phyloP scores from a whole-genome alignment of 2,113 vertebrate genomes.

The Vulpes vulpes region DNA sequence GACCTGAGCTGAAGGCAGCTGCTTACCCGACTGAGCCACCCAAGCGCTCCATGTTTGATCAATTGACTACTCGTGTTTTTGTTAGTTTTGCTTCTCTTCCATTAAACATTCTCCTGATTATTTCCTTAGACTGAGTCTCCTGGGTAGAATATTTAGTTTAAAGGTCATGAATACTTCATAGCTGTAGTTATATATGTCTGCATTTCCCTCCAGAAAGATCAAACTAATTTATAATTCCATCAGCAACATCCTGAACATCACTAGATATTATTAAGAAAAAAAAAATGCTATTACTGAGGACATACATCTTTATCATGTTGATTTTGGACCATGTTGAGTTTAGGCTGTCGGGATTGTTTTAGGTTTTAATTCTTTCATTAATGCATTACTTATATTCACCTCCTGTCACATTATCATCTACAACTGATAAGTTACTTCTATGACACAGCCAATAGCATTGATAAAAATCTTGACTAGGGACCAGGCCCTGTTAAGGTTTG shows the following conservation, averaged over 20 bases:
- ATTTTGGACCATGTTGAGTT: background rate
- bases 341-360: background rate
- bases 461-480: background rate
- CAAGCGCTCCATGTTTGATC: background rate
- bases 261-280: background rate
- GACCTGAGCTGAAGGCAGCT: too few species aligned
- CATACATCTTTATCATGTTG: background rate
- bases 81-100: background rate
- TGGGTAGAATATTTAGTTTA: background rate
- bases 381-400: background rate
- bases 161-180: background rate
- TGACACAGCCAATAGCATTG: background rate
- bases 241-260: background rate
- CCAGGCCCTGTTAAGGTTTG: background rate
- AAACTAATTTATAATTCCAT: background rate
- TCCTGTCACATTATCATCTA: background rate
- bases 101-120: background rate
- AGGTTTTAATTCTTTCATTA: constrained; percentile 22
- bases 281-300: background rate
- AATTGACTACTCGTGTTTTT: background rate
- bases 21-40: too few species aligned
- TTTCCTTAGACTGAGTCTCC: background rate
- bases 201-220: background rate
- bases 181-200: background rate
- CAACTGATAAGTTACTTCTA: background rate